Evolutionary conservation across 2,797 vertebrate genomes (phyloP), one percentile per base, ranked within the genome.

Genomic region (Odontamblyopus lacepedii): DNA sequence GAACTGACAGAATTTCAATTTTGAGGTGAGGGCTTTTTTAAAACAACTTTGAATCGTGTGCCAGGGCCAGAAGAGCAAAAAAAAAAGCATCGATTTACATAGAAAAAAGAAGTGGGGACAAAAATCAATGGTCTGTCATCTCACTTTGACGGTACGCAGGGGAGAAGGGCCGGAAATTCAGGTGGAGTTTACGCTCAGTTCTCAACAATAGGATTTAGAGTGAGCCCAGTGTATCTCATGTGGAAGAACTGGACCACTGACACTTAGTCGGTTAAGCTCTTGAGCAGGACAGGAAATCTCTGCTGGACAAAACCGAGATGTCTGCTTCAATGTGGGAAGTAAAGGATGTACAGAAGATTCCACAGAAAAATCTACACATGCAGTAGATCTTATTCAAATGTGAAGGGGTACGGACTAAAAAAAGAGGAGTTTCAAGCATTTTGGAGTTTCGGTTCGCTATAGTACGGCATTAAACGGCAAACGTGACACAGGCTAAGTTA

Each of bases 101-200:
- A 13, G 29, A 35, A 51, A 57, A 15, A 68, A 68, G 26, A 57
- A 56, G 50, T 30, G 29, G 27, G 30, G 26, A 13, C 6, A 68
- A 73, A 88, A 90, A 90, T 93, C 91, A 83, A 92, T 90, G 76
- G 63, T 29, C 71, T 57, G 79, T 92, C 85, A 50, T 81, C 84
- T 77, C 48, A 63, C 77, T 83, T 89, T 81, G 88, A 89, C 84
- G 85, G 87, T 19, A 87, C 84, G 75, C 76, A 35, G 48, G 48
- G 65, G 65, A 67, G 65, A 67, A 9, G 18, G 9, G 72, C 69
- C 69, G 77, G 60, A 85, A 84, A 83, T 77, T 68, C 63, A 82
- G 75, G 71, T 74, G 70, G 53, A 59, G 69, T 74, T 78, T 70
- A 38, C 53, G 70, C 76, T 74, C 62, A 77, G 70, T 50, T 69